Evolutionary conservation across 2,797 vertebrate genomes (phyloP).

Genomic region (Anabacerthia variegaticeps): DNA sequence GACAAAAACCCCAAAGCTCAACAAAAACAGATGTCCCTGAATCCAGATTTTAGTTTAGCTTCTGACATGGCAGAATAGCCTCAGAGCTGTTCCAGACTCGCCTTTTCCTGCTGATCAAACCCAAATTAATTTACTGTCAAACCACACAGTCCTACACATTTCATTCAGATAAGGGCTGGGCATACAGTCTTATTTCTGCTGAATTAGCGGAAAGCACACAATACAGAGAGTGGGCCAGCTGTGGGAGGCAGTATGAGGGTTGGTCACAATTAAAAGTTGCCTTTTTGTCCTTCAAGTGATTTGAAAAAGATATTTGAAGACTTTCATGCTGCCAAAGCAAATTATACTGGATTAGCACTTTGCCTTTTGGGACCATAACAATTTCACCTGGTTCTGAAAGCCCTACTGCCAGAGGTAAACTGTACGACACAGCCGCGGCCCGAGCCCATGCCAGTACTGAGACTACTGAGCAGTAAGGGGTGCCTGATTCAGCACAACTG

Average conservation of each 20-base stretch:
- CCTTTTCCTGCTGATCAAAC: neutral
- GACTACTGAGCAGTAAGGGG: neutral
- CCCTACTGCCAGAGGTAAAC: neutral
- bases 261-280: neutral
- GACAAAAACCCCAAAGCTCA: neutral
- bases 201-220: neutral
- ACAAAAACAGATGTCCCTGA: neutral
- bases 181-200: neutral
- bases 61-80: neutral
- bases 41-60: neutral
- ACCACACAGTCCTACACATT: neutral
- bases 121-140: neutral
- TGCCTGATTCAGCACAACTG: neutral
- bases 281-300: constrained; percentile 3
- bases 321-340: neutral
- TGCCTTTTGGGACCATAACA: neutral
- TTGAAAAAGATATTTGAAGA: neutral
- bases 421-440: neutral
- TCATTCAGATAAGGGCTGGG: neutral
- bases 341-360: neutral
- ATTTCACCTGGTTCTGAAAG: neutral
- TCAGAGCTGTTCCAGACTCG: neutral
- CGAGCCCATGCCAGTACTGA: neutral
- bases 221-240: neutral
- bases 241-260: neutral